Evolutionary conservation across 2,113 vertebrate genomes (phyloP).

Genomic region (Antechinus flavipes): DNA sequence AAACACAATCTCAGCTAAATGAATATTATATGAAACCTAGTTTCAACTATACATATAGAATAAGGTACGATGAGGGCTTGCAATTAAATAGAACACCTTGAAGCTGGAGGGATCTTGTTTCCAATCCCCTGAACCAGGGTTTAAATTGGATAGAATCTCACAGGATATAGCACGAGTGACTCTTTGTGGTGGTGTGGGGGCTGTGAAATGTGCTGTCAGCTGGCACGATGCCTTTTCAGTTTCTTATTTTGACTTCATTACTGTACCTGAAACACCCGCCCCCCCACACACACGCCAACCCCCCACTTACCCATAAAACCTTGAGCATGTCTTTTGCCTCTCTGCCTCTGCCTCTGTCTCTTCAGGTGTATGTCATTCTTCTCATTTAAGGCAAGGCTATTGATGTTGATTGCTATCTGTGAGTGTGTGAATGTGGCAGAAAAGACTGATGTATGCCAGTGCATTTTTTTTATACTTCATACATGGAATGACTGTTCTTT

Average conservation of each 20-base stretch:
- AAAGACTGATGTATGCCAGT: neutral
- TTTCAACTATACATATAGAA: constrained; percentile 41
- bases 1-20: constrained; percentile 58
- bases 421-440: constrained; percentile 7
- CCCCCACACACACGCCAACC: neutral
- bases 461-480: constrained; percentile 5
- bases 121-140: constrained; percentile 39
- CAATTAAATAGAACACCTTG: constrained; percentile 51
- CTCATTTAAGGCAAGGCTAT: constrained; percentile 62
- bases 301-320: constrained; percentile 31
- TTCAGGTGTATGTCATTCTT: constrained; percentile 50
- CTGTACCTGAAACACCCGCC: neutral
- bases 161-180: constrained; percentile 28
- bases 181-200: constrained; percentile 44
- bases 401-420: constrained; percentile 64
- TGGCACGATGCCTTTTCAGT: constrained; percentile 45
- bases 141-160: constrained; percentile 56
- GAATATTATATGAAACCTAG: neutral
- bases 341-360: constrained; percentile 20
- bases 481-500: neutral
- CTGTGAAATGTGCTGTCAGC: constrained; percentile 45
- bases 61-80: neutral
- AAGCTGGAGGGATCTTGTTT: constrained; percentile 46
- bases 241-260: constrained; percentile 60
- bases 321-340: neutral